Percentiles rank a stretch among this genome's conserved stretches.
Conservation (phyloP, 1,140 invertebrate species). For the Lamellibrachia luymesi region DNA sequence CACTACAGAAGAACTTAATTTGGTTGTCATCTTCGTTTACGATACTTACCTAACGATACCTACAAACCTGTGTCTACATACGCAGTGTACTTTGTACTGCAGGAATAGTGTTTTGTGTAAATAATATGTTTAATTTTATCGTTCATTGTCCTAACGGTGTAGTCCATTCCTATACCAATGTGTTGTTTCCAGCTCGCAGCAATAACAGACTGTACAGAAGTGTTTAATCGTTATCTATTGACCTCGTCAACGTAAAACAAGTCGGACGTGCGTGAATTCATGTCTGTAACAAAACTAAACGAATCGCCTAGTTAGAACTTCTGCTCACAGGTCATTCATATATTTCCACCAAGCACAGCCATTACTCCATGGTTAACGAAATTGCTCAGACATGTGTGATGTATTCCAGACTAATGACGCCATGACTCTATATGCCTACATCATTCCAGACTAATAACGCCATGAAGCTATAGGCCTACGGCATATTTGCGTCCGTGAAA, state of each 20-base stretch:
- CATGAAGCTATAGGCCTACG: not conserved
- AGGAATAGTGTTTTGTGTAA: not conserved
- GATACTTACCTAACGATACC: not conserved
- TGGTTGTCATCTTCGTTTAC: not conserved
- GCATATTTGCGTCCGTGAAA: not conserved
- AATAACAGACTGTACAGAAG: too few species aligned
- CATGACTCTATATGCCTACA: too few species aligned
- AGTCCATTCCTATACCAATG: not conserved
- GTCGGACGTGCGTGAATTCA: too few species aligned
- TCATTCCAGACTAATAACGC: too few species aligned
- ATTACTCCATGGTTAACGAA: not conserved
- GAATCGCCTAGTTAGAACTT: not conserved
- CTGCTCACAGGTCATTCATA: not conserved
- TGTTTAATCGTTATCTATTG: too few species aligned
- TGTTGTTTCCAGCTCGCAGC: not conserved
- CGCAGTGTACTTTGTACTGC: not conserved
- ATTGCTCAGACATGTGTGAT: not conserved
- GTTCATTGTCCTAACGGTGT: not conserved
- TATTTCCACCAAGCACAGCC: not conserved
- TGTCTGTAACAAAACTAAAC: too few species aligned
- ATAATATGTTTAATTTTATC: not conserved
- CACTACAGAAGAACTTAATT: not conserved
- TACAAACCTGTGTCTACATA: not conserved
- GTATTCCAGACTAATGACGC: not conserved
- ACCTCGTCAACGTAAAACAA: too few species aligned